These are phyloP conservation scores for Erpetoichthys calabaricus DNA, from an alignment of 2,797 vertebrate genomes.

Conservation along the genomic window DNA sequence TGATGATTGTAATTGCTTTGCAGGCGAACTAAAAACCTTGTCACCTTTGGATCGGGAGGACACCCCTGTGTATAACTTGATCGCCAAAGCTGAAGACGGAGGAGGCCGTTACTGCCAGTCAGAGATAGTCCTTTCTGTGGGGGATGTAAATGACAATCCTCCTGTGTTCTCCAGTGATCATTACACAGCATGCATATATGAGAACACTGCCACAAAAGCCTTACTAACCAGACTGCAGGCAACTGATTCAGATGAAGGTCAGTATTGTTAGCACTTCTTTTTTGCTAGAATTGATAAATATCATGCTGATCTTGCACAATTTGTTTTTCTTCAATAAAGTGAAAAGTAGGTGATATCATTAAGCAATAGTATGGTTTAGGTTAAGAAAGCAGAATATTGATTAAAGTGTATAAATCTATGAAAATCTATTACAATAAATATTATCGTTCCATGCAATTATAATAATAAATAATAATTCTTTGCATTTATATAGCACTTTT, in stretches of 20 bases:
- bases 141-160: slow-evolving; percentile 90
- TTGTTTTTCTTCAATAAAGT: too few relatives aligned
- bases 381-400: too few relatives aligned
- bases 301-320: too few relatives aligned
- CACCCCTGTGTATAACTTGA: slow-evolving; percentile 58
- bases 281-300: too few relatives aligned
- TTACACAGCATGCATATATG: slow-evolving; percentile 72
- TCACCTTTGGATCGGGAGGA: slow-evolving; percentile 68
- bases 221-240: slow-evolving; percentile 84
- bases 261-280: slow-evolving; percentile 14
- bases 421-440: too few relatives aligned
- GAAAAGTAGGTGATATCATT: too few relatives aligned
- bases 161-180: slow-evolving; percentile 66
- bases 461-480: too few relatives aligned
- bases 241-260: slow-evolving; percentile 80
- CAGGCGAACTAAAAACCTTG: slow-evolving; percentile 78
- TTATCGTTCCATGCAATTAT: too few relatives aligned
- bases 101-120: slow-evolving; percentile 76
- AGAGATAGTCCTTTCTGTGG: slow-evolving; percentile 57
- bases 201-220: slow-evolving; percentile 82
- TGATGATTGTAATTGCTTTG: slow-evolving; percentile 6
- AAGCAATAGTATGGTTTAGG: too few relatives aligned
- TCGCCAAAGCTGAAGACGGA: slow-evolving; percentile 73
- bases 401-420: too few relatives aligned
- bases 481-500: too few relatives aligned